Evolutionary conservation across 1,140 invertebrate genomes (phyloP), one percentile per base, ranked within the genome.

Genomic region (Brachionus rotundiformis): DNA sequence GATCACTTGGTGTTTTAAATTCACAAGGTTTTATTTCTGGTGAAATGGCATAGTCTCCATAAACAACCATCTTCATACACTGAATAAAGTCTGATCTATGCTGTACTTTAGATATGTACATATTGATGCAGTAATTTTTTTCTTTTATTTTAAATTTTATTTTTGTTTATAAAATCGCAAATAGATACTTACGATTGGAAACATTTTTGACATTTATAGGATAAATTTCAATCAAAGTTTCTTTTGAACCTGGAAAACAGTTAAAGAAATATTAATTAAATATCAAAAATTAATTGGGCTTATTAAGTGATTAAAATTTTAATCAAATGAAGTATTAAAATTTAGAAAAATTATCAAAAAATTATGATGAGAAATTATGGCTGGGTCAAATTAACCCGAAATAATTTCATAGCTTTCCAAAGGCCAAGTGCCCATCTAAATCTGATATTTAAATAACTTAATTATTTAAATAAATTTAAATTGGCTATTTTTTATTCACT

Each of bases 71-170:
- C 16, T 47, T 59, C 16, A 79, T 54, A 59, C 54, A 29, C 36
- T 39, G 6, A 79, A 54, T 23, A 16, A 79, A 39, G 8, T 54
- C 47, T 13, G 47, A 33, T 7, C 16, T 7, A 31, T 59, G 7
- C 11, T 23, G 5, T 11, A 54, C 10, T 0, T 79, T 54, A 10
- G 16, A 59, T 8, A 39, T 25, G 19, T 59, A 79, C 19, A 54
- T 4, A 63, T 79, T 79, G 8, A 79, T 63, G 19, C 76, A 79
- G 25, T 79, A 59, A 27, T 33, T 79, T 79, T 79, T 79, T 59
- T 63, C 76, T 79, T 47, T 77, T 33, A 11, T 29, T 47, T 59
- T 13, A 7, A 71, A 16, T 36, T 61, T 27, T 5, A 31, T 29
- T 63, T 71, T 71, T 36, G 36, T 36, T 10, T 19, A 27, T 68